These are phyloP conservation scores for Tylochromis polylepis DNA, from an alignment of 2,113 vertebrate genomes.

Conservation along the genomic window DNA sequence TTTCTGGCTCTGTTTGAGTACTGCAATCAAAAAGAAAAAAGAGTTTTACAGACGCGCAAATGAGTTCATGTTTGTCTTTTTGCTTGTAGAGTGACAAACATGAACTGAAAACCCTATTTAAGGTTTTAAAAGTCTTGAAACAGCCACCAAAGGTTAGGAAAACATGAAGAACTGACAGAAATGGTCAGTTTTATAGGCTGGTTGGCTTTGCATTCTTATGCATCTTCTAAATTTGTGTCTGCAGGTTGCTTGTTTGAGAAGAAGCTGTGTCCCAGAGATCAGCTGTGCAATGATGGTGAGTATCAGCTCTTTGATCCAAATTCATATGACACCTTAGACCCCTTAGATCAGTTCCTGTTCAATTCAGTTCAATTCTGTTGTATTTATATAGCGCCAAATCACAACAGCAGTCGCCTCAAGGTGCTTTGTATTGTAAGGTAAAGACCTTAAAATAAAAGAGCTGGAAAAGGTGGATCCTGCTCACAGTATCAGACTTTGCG, in stretches of 20 bases:
- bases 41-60: background rate
- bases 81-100: background rate
- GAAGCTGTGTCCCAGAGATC: conserved; percentile 56
- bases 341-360: background rate
- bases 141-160: background rate
- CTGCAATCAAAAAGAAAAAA: background rate
- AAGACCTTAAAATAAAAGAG: background rate
- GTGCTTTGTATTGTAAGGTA: background rate
- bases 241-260: conserved; percentile 71
- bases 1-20: background rate
- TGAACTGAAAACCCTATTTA: background rate
- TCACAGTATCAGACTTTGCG: background rate
- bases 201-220: background rate
- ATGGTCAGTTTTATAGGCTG: background rate
- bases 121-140: background rate
- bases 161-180: background rate
- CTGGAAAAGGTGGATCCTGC: background rate
- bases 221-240: background rate
- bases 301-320: background rate
- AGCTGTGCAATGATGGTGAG: conserved; percentile 65
- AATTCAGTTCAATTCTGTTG: background rate
- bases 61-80: background rate
- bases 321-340: background rate
- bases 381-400: background rate
- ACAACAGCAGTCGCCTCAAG: background rate